phyloP scores from a whole-genome alignment of 2,113 vertebrate genomes.

The Dolichallabes microphthalmus region DNA sequence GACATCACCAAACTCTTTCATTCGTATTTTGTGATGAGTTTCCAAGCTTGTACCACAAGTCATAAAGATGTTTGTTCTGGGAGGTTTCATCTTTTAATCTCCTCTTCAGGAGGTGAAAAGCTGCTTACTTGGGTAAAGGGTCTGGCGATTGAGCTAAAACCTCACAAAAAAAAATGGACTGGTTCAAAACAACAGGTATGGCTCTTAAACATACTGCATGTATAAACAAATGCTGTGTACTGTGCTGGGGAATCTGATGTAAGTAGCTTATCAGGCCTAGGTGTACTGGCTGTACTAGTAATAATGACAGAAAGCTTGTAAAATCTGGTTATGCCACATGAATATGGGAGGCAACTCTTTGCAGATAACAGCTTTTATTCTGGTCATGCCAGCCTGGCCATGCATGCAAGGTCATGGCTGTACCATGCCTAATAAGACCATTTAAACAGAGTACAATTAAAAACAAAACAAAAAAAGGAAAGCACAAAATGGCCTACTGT shows the following conservation, averaged over 20 bases:
- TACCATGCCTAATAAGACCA: background rate
- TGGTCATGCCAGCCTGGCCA: background rate
- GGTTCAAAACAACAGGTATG: no score
- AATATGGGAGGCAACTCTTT: background rate
- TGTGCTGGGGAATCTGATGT: background rate
- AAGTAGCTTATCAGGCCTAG: background rate
- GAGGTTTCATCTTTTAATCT: background rate
- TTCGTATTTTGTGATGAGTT: no score
- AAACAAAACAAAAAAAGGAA: no score
- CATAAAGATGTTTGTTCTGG: no score
- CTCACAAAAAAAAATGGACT: no score
- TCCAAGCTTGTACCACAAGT: no score
- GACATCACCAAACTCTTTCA: no score
- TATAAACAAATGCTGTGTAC: background rate
- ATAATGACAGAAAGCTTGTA: background rate
- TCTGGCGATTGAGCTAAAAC: background rate
- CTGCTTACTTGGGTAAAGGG: background rate
- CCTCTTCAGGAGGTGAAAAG: background rate
- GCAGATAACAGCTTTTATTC: background rate
- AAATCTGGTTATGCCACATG: background rate
- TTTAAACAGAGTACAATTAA: background rate
- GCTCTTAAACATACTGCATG: no score
- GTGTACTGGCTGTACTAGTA: constrained; percentile 16
- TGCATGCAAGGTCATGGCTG: constrained; percentile 13
- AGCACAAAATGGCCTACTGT: background rate